Conservation (phyloP, 2,888 invertebrate genomes). For the Acleris literana region DNA sequence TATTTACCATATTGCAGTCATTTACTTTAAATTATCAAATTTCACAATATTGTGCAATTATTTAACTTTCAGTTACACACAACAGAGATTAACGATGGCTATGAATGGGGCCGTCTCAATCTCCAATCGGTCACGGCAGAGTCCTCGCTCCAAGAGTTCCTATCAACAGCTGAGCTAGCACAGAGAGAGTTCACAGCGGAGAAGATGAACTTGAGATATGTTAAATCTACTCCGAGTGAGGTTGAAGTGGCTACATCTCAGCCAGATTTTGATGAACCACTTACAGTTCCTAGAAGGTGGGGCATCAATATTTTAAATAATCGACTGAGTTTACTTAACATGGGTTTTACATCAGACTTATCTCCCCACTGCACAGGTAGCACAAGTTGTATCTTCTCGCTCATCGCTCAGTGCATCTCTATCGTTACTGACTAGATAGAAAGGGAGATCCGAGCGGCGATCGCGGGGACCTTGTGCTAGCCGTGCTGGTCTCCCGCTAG, state of each 20-base stretch:
- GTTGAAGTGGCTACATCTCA: conserved; percentile 70
- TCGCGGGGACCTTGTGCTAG: too few relatives aligned
- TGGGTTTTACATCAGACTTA: too few relatives aligned
- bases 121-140: conserved; percentile 97
- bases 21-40: conserved; percentile 13
- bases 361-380: too few relatives aligned
- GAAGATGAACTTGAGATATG: conserved; percentile 90
- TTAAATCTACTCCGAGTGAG: conserved; percentile 67
- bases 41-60: conserved; percentile 18
- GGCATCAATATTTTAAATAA: background rate
- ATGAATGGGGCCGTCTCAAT: conserved; percentile 95
- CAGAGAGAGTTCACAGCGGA: conserved; percentile 97
- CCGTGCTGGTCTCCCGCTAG: too few relatives aligned
- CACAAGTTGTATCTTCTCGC: too few relatives aligned
- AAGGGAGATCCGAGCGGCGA: too few relatives aligned
- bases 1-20: background rate
- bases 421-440: too few relatives aligned
- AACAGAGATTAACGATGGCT: conserved; percentile 94
- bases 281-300: conserved; percentile 89
- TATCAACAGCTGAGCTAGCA: conserved; percentile 97
- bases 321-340: too few relatives aligned
- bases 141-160: conserved; percentile 97
- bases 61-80: conserved; percentile 87
- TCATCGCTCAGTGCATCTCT: too few relatives aligned
- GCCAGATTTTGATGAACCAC: conserved; percentile 74